phyloP scores from a whole-genome alignment of 1,140 invertebrate species.

The Elymnias hypermnestra region DNA sequence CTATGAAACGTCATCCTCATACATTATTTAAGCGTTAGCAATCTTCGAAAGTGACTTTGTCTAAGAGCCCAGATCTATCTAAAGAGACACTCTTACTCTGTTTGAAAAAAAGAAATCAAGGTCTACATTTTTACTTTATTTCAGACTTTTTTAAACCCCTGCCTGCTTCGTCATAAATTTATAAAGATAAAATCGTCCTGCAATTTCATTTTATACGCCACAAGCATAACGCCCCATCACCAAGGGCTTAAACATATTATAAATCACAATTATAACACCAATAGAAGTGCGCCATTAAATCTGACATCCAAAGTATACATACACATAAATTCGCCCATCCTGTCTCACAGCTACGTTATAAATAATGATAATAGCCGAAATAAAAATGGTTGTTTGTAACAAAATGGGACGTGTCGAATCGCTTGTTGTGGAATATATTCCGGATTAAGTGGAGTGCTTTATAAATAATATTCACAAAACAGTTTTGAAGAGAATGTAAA shows the following conservation, averaged over 20 bases:
- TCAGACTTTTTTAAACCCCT: too few relatives aligned
- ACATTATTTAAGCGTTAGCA: too few relatives aligned
- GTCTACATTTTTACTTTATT: too few relatives aligned
- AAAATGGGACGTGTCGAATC: constrained; percentile 15
- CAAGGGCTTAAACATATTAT: constrained; percentile 19
- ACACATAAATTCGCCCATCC: constrained; percentile 28
- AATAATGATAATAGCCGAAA: constrained; percentile 44
- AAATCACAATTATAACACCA: constrained; percentile 29
- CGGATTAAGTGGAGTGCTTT: background rate
- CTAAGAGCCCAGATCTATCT: too few relatives aligned
- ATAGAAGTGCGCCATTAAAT: constrained; percentile 24
- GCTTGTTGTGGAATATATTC: constrained; percentile 5
- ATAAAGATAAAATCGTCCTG: background rate
- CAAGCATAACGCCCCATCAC: constrained; percentile 3
- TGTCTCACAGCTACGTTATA: constrained; percentile 25
- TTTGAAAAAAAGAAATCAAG: too few relatives aligned
- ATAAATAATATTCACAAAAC: constrained; percentile 4
- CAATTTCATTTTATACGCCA: background rate
- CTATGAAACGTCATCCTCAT: too few relatives aligned
- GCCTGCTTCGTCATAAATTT: background rate
- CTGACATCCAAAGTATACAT: constrained; percentile 26
- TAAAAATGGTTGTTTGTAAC: constrained; percentile 33
- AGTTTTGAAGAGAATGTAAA: too few relatives aligned
- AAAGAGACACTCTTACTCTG: too few relatives aligned
- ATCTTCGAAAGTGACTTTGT: too few relatives aligned